phyloP scores from a whole-genome alignment of 2,888 invertebrate genomes.

The Lumbricus terrestris region DNA sequence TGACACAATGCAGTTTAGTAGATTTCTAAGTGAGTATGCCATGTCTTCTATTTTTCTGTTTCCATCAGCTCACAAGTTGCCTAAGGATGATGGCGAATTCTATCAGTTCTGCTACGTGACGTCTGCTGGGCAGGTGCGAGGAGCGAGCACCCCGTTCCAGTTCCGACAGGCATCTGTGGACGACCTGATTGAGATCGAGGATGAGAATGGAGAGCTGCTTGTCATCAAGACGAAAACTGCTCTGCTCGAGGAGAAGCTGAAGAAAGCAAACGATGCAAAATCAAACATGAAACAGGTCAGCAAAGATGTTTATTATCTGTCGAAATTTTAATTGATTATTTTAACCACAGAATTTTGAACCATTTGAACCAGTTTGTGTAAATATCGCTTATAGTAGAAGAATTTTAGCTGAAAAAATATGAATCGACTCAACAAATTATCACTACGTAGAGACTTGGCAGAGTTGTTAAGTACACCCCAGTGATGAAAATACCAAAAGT shows the following conservation, averaged over 20 bases:
- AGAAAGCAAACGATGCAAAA: slow-evolving; percentile 17
- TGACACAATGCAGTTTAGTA: neutral
- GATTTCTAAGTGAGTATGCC: too few relatives aligned
- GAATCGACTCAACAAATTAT: too few relatives aligned
- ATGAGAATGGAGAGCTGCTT: slow-evolving; percentile 49
- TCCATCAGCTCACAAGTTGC: slow-evolving; percentile 48
- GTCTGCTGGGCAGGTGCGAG: slow-evolving; percentile 50
- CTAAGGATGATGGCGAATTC: slow-evolving; percentile 58
- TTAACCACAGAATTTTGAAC: too few relatives aligned
- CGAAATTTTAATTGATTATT: neutral
- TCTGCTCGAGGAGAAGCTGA: slow-evolving; percentile 51
- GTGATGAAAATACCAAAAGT: too few relatives aligned
- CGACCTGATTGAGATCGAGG: slow-evolving; percentile 52
- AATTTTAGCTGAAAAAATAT: too few relatives aligned
- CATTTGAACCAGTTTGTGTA: too few relatives aligned
- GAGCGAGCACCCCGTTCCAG: slow-evolving; percentile 59
- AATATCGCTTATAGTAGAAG: too few relatives aligned
- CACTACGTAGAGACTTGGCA: too few relatives aligned
- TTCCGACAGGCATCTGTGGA: slow-evolving; percentile 50
- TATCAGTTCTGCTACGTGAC: slow-evolving; percentile 59
- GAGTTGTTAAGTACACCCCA: too few relatives aligned
- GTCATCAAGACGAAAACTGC: slow-evolving; percentile 51
- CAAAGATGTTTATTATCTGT: neutral
- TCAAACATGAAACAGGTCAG: slow-evolving; percentile 21
- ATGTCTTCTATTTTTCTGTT: neutral